Conservation (phyloP, 2,797 vertebrate genomes). For the Liparis tanakae region DNA sequence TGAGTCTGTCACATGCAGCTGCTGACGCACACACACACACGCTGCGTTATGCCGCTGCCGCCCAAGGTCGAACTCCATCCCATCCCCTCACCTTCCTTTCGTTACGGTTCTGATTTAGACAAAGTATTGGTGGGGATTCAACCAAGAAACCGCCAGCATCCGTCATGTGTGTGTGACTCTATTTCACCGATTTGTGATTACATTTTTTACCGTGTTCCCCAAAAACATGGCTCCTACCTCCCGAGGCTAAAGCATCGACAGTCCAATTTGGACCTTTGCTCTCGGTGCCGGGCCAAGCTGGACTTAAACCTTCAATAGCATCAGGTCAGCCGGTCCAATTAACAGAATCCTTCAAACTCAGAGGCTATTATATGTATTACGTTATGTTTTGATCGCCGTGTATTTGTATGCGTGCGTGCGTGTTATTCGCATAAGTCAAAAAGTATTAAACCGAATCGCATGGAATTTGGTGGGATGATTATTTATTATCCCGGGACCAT, state of each 20-base stretch:
- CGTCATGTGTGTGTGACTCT: constrained; percentile 22
- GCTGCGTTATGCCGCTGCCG: neutral
- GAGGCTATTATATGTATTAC: neutral
- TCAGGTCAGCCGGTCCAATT: neutral
- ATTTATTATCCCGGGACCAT: too few species aligned
- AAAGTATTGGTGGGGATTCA: constrained; percentile 12
- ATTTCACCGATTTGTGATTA: constrained; percentile 46
- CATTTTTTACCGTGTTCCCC: constrained; percentile 43
- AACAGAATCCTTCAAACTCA: constrained; percentile 37
- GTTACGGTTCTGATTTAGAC: constrained; percentile 17
- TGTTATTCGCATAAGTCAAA: too few species aligned
- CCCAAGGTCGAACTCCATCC: constrained; percentile 4
- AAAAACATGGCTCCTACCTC: constrained; percentile 39
- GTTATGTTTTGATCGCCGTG: too few species aligned
- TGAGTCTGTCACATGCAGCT: neutral
- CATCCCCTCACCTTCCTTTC: neutral
- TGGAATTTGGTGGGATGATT: too few species aligned
- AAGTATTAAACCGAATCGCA: too few species aligned
- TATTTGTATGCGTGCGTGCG: too few species aligned
- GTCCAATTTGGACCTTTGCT: constrained; percentile 46
- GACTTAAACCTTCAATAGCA: constrained; percentile 41
- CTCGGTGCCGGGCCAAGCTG: constrained; percentile 42
- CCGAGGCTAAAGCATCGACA: constrained; percentile 50
- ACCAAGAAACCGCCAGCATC: constrained; percentile 28
- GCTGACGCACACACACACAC: neutral